These are phyloP conservation scores for Drosophila virilis DNA, from an alignment of 1,140 invertebrate genomes.

Conservation along the genomic window DNA sequence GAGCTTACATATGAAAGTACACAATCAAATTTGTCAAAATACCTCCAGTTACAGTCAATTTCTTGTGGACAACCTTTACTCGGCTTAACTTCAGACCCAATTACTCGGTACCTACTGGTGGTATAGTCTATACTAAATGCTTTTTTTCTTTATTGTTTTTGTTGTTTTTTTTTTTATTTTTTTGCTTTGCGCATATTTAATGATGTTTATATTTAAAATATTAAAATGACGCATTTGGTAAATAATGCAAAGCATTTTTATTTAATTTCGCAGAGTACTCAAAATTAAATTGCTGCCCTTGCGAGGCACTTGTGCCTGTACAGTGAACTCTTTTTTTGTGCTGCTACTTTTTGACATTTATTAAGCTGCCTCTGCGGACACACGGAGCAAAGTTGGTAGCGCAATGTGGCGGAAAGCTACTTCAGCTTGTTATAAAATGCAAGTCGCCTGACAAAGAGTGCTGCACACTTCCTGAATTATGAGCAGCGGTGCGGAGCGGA, in stretches of 20 bases:
- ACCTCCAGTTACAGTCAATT: too few relatives aligned
- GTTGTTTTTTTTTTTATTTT: slow-evolving; percentile 5
- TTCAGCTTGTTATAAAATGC: slow-evolving; percentile 69
- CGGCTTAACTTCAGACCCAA: neutral
- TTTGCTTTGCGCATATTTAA: slow-evolving; percentile 31
- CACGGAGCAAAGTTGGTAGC: slow-evolving; percentile 2
- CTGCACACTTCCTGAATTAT: slow-evolving; percentile 79
- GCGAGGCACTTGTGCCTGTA: slow-evolving; percentile 7
- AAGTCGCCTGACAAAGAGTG: slow-evolving; percentile 57
- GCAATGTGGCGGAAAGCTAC: slow-evolving; percentile 35
- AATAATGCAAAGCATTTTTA: slow-evolving; percentile 35
- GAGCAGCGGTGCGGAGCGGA: slow-evolving; percentile 41
- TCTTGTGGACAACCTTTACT: too few relatives aligned
- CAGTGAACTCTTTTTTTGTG: slow-evolving; percentile 1
- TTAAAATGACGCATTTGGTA: slow-evolving; percentile 38
- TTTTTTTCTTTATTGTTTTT: slow-evolving; percentile 18
- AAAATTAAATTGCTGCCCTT: slow-evolving; percentile 24
- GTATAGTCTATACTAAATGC: neutral
- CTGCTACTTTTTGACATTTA: slow-evolving; percentile 63
- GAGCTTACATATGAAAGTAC: too few relatives aligned
- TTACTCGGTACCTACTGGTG: neutral
- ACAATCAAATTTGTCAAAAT: too few relatives aligned
- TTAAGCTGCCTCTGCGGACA: slow-evolving; percentile 55
- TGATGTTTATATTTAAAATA: slow-evolving; percentile 47
- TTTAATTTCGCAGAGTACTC: slow-evolving; percentile 7